These are phyloP conservation scores for Cyphomyrus plagiostoma DNA, from an alignment of 2,113 vertebrate species.

Conservation along the genomic window DNA sequence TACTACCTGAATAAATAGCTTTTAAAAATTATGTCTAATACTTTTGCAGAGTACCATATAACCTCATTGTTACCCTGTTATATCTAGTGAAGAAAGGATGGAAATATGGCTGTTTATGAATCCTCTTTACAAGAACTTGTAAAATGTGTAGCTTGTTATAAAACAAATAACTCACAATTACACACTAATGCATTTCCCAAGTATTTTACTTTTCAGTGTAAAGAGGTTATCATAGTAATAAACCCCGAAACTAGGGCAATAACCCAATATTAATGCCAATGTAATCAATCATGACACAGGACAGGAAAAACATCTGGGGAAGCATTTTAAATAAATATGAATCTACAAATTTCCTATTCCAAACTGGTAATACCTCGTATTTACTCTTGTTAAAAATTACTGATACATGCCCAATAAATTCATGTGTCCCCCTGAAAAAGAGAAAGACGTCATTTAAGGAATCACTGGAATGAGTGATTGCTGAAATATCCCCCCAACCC, in stretches of 20 bases:
- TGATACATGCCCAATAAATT: neutral
- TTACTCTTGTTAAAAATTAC: neutral
- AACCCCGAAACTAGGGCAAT: neutral
- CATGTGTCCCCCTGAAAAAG: neutral
- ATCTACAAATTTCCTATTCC: neutral
- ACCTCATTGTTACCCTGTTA: neutral
- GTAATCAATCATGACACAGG: neutral
- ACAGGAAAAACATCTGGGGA: neutral
- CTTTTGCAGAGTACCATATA: neutral
- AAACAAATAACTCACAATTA: conserved; percentile 3
- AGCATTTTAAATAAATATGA: neutral
- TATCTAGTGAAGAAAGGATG: neutral
- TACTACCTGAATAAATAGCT: neutral
- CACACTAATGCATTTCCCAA: neutral
- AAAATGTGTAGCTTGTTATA: neutral
- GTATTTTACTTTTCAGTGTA: neutral
- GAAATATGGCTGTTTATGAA: neutral
- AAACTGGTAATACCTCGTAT: neutral
- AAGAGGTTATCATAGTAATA: neutral
- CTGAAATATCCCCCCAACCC: neutral
- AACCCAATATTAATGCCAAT: neutral
- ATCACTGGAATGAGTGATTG: neutral
- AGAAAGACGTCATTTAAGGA: neutral
- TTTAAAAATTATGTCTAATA: neutral
- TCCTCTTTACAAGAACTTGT: neutral